phyloP scores from a whole-genome alignment of 2,888 invertebrate genomes.

The Temnothorax ravouxi region DNA sequence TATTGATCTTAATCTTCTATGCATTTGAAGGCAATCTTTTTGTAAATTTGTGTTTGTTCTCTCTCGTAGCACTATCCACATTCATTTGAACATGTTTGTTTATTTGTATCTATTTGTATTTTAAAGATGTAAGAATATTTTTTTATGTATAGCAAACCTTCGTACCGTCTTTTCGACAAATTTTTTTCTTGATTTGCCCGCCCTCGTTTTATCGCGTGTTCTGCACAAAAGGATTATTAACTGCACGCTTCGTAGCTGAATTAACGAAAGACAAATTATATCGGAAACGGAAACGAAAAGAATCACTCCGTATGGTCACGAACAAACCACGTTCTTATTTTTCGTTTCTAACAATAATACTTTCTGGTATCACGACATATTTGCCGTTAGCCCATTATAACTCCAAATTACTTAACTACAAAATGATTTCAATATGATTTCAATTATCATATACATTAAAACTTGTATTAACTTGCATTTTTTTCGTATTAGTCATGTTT shows the following conservation, averaged over 20 bases:
- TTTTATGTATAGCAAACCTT: constrained; percentile 21
- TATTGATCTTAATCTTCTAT: neutral
- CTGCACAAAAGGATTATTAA: constrained; percentile 79
- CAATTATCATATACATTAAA: neutral
- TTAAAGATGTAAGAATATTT: constrained; percentile 1
- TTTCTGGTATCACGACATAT: constrained; percentile 58
- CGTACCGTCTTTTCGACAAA: constrained; percentile 2
- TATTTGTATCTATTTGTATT: neutral
- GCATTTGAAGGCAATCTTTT: neutral
- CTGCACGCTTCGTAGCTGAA: constrained; percentile 79
- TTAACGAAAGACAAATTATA: constrained; percentile 79
- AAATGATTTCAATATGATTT: neutral
- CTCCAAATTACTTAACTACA: constrained; percentile 13
- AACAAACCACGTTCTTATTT: constrained; percentile 57
- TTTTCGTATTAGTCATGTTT: neutral
- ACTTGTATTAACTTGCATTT: neutral
- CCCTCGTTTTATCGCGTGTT: constrained; percentile 76
- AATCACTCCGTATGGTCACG: constrained; percentile 69
- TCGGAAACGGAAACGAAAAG: constrained; percentile 74
- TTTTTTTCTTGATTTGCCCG: constrained; percentile 56
- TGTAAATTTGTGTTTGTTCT: neutral
- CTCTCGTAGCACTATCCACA: neutral
- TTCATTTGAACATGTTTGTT: neutral
- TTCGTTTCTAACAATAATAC: constrained; percentile 60
- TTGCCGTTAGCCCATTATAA: constrained; percentile 12